Conservation (phyloP, 2,888 invertebrate species). For the Biston betularia region DNA sequence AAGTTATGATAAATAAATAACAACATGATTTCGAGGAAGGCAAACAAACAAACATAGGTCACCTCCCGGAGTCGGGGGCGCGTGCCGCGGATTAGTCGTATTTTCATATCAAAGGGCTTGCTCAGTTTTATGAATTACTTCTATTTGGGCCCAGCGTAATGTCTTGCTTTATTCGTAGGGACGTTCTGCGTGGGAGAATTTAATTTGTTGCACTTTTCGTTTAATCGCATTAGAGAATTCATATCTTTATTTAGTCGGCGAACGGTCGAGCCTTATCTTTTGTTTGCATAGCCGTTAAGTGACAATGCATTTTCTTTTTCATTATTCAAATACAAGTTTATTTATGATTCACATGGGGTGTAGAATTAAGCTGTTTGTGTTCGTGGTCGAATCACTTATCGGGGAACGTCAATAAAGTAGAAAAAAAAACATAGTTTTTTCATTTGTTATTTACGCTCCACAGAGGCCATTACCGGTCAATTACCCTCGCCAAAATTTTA, state of each 20-base stretch:
- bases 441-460: too few species aligned
- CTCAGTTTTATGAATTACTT: slow-evolving; percentile 82
- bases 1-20: slow-evolving; percentile 79
- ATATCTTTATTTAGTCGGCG: slow-evolving; percentile 64
- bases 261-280: slow-evolving; percentile 58
- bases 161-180: slow-evolving; percentile 76
- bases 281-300: slow-evolving; percentile 60
- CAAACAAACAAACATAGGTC: slow-evolving; percentile 74
- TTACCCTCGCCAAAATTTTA: too few species aligned
- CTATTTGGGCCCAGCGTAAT: slow-evolving; percentile 71
- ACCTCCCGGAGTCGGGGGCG: slow-evolving; percentile 71
- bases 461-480: too few species aligned
- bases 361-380: slow-evolving; percentile 6
- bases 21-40: slow-evolving; percentile 67
- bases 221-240: slow-evolving; percentile 74
- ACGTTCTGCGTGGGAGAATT: slow-evolving; percentile 81
- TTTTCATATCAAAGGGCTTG: slow-evolving; percentile 84
- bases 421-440: too few species aligned
- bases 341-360: slow-evolving; percentile 15
- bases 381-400: not conserved
- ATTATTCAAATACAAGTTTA: slow-evolving; percentile 35
- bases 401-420: not conserved
- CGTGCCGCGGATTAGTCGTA: slow-evolving; percentile 81
- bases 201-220: slow-evolving; percentile 79
- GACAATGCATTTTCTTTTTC: slow-evolving; percentile 49